phyloP scores from a whole-genome alignment of 2,888 invertebrate genomes.

The Nephrocerus scutellatus region DNA sequence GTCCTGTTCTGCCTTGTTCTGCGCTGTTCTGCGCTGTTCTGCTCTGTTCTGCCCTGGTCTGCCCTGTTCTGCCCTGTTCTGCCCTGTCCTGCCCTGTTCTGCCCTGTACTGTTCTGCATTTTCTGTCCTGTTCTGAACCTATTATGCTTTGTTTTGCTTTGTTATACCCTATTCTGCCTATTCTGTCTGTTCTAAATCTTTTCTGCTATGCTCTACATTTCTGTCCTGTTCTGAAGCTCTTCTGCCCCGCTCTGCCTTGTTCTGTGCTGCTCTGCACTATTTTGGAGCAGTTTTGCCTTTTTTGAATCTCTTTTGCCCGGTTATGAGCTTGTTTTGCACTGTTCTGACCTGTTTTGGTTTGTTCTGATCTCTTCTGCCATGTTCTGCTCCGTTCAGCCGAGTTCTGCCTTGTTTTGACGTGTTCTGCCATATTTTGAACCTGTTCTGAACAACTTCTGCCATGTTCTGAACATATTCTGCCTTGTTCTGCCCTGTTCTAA shows the following conservation, averaged over 20 bases:
- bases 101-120: background rate
- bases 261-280: conserved; percentile 1
- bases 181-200: no score
- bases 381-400: no score
- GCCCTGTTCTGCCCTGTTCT: conserved; percentile 2
- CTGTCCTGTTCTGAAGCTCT: conserved; percentile 2
- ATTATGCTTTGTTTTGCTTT: conserved; percentile 3
- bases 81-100: conserved; percentile 1
- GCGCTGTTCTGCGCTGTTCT: conserved; percentile 1
- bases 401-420: conserved; percentile 1
- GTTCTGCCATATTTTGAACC: no score
- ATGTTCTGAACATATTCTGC: conserved; percentile 5
- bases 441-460: no score
- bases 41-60: background rate
- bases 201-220: conserved; percentile 1
- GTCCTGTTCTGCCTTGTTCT: background rate
- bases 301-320: background rate
- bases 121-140: conserved; percentile 1
- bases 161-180: conserved; percentile 1
- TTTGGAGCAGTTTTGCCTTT: background rate
- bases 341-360: no score
- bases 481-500: background rate
- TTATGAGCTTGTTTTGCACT: no score
- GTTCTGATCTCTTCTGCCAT: no score
- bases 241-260: background rate